Evolutionary conservation across 2,113 vertebrate species (phyloP).

Genomic region (Callipepla squamata): DNA sequence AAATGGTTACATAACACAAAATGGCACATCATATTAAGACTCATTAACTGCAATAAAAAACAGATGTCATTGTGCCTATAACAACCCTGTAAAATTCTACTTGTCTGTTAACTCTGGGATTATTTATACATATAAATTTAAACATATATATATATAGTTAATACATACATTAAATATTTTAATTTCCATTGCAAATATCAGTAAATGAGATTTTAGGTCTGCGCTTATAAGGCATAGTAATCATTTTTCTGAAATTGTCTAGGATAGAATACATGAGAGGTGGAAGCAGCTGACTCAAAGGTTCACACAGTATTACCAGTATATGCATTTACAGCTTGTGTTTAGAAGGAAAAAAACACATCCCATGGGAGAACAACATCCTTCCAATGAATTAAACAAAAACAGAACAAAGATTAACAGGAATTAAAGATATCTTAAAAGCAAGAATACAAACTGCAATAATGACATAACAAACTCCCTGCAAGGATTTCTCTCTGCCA

Average conservation of each 20-base stretch:
- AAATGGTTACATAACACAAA: constrained; percentile 62
- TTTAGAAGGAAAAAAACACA: constrained; percentile 38
- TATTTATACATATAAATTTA: too few species aligned
- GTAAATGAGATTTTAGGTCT: not conserved
- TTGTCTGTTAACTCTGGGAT: constrained; percentile 34
- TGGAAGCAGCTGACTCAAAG: constrained; percentile 31
- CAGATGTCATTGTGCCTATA: constrained; percentile 52
- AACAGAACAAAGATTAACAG: not conserved
- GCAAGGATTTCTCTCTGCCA: not conserved
- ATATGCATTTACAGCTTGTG: constrained; percentile 19
- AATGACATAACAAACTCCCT: constrained; percentile 36
- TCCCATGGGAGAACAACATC: not conserved
- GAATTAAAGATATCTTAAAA: not conserved
- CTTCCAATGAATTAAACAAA: constrained; percentile 35
- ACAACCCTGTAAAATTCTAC: constrained; percentile 38
- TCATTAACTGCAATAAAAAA: constrained; percentile 58
- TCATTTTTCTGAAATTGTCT: constrained; percentile 30
- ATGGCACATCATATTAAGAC: constrained; percentile 59
- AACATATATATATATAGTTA: not conserved
- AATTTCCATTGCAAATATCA: constrained; percentile 6
- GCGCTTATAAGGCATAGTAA: constrained; percentile 6
- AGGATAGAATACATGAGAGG: not conserved
- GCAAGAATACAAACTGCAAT: not conserved
- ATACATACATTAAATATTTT: not conserved
- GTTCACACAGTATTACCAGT: constrained; percentile 23